phyloP scores from a whole-genome alignment of 2,888 invertebrate genomes.

The Euplexia lucipara region DNA sequence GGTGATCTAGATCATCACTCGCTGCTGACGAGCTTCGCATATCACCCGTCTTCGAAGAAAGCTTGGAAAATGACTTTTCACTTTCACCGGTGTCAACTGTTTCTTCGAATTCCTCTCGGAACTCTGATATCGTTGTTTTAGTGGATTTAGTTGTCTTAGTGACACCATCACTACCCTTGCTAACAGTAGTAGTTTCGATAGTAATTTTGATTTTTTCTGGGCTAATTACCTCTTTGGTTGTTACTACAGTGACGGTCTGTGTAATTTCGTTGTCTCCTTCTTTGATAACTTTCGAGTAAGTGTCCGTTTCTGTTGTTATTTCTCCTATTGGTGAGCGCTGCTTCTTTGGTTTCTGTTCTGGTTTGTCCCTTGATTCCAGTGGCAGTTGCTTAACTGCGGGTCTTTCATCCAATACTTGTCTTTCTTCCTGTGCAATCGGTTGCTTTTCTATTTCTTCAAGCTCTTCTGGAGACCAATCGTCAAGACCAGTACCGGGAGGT shows the following conservation, averaged over 20 bases:
- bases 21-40: slow-evolving; percentile 92
- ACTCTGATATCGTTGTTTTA: slow-evolving; percentile 88
- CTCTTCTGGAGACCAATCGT: slow-evolving; percentile 88
- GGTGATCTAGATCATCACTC: slow-evolving; percentile 92
- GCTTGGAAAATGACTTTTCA: slow-evolving; percentile 88
- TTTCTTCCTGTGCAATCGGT: slow-evolving; percentile 72
- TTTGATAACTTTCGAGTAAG: slow-evolving; percentile 84
- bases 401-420: slow-evolving; percentile 70
- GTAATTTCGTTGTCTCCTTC: slow-evolving; percentile 86
- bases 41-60: slow-evolving; percentile 88
- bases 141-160: slow-evolving; percentile 89
- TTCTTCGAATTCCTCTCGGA: slow-evolving; percentile 88
- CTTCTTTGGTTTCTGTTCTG: slow-evolving; percentile 78
- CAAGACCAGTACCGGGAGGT: slow-evolving; percentile 84
- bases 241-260: slow-evolving; percentile 88
- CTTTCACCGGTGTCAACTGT: slow-evolving; percentile 84
- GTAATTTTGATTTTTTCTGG: slow-evolving; percentile 88
- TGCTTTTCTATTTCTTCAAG: slow-evolving; percentile 83
- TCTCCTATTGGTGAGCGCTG: slow-evolving; percentile 87
- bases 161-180: slow-evolving; percentile 84
- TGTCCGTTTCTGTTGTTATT: slow-evolving; percentile 87
- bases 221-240: slow-evolving; percentile 87
- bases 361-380: slow-evolving; percentile 70
- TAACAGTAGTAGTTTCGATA: slow-evolving; percentile 87
- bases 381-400: slow-evolving; percentile 71